Percentiles rank a stretch among this genome's conserved stretches.
phyloP scores from a whole-genome alignment of 2,113 vertebrate genomes.

The Gambusia holbrooki region DNA sequence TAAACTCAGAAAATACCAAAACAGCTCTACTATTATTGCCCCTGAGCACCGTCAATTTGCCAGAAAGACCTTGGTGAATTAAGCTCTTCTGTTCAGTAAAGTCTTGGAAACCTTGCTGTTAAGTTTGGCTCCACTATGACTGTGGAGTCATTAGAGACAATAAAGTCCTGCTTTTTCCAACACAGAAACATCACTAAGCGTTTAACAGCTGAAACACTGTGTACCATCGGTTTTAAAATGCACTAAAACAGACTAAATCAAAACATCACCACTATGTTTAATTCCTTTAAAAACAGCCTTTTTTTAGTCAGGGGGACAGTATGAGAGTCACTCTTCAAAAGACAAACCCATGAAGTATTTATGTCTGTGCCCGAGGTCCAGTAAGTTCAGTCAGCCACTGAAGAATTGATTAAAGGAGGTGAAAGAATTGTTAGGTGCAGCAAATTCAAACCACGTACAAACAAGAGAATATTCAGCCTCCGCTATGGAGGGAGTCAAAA shows the following conservation, averaged over 20 bases:
- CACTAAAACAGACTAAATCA: constrained; percentile 39
- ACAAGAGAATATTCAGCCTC: constrained; percentile 64
- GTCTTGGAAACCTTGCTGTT: too few relatives aligned
- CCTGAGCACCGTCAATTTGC: too few relatives aligned
- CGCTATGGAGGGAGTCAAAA: constrained; percentile 50
- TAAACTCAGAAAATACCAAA: too few relatives aligned
- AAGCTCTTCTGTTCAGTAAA: too few relatives aligned
- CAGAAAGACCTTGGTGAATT: too few relatives aligned
- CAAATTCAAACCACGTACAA: constrained; percentile 73
- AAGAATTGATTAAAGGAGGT: constrained; percentile 81
- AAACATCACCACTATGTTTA: constrained; percentile 57
- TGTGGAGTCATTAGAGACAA: too few relatives aligned
- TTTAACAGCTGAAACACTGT: constrained; percentile 16
- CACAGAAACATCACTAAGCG: too few relatives aligned
- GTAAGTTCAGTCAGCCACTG: constrained; percentile 77
- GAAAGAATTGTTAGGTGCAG: constrained; percentile 75
- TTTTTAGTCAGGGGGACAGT: constrained; percentile 76
- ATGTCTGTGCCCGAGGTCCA: constrained; percentile 74
- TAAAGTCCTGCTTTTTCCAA: too few relatives aligned
- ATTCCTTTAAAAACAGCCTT: constrained; percentile 66
- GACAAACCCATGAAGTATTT: constrained; percentile 80
- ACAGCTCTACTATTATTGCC: too few relatives aligned
- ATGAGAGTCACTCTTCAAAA: constrained; percentile 80
- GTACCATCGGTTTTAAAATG: constrained; percentile 37
- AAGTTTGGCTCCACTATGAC: too few relatives aligned